These are phyloP conservation scores for Hexactinellida sp. DNA, from an alignment of 37 sponge, comb jelly and placozoan species.

Conservation along the genomic window DNA sequence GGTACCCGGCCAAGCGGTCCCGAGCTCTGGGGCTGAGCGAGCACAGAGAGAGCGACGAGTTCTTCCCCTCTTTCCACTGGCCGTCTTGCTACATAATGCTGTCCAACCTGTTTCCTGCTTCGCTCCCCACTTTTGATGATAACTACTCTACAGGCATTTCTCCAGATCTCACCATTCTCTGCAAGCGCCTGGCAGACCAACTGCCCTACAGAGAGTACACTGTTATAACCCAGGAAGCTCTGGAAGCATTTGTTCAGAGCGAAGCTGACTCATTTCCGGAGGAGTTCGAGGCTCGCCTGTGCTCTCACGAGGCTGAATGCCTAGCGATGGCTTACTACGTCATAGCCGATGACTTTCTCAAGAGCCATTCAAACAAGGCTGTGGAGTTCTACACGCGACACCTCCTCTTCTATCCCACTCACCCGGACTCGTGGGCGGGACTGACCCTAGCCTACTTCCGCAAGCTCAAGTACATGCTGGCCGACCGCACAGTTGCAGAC, in stretches of 20 bases:
- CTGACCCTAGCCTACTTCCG: not conserved
- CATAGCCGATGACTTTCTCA: not conserved
- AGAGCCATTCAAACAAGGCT: not conserved
- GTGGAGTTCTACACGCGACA: not conserved
- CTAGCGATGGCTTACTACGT: not conserved
- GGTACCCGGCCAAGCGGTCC: not conserved
- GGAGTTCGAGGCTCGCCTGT: not conserved
- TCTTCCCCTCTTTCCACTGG: not conserved
- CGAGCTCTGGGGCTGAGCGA: not conserved
- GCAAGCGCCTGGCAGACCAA: not conserved
- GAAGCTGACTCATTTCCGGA: not conserved
- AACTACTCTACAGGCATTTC: not conserved
- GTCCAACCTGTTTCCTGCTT: not conserved
- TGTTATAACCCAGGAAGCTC: not conserved
- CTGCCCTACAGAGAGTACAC: not conserved
- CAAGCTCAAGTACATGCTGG: not conserved
- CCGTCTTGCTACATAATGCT: conserved; percentile 3
- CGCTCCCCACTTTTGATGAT: not conserved
- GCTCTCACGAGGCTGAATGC: not conserved
- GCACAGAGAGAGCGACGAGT: not conserved
- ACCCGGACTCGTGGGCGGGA: conserved; percentile 6
- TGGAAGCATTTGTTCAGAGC: not conserved
- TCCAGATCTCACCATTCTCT: not conserved
- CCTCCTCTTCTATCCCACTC: not conserved
- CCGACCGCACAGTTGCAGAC: not conserved